Evolutionary conservation across 2,113 vertebrate species (phyloP), one percentile per base, ranked within the genome.

Genomic region (Hystrix brachyura): DNA sequence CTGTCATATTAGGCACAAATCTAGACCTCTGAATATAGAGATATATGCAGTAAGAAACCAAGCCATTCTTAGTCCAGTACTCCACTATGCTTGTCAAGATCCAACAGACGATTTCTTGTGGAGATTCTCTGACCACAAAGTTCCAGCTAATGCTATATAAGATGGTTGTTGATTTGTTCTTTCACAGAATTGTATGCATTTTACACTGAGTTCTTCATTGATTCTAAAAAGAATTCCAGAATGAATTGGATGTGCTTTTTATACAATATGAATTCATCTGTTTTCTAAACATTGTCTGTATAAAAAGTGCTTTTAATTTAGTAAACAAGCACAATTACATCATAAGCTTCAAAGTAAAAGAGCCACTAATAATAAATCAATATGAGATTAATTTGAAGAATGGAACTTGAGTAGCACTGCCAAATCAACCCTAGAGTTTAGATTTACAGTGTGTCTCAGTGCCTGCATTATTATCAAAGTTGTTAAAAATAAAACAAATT

Each of bases 281-380:
- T 59, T 92, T 85, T 97, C n/a, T 88, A 97, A 97, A 67, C 89
- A 98, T 79, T 91, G 62, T 91, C 97, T 97, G 18, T 67, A 65
- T 74, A 85, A 92, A 96, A 94, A 59, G 5, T 64, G 83, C 48
- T 97, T 91, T 82, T 97, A 97, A 95, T 97, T 98, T 86, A 86
- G 51, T 84, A 94, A 91, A 74, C 82, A 96, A 96, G 62, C 71
- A 59, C 71, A 96, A 96, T 98, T 92, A 89, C 14, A 94, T 92
- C 59, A 62, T 69, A 92, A 62, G 46, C 27, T 95, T 90, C 34
- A 84, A 86, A 87, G 23, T 46, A 43, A 94, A 96, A 87, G 13
- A 18, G 84, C 19, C 34, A 65, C 5, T 43, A 64, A 76, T 53
- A 93, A n/a, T n/a, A 93, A 95, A 84, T 93, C 95, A 94, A 80